Percentiles rank a stretch among this genome's conserved stretches.
These are phyloP conservation scores for Lanius collurio DNA, from an alignment of 2,113 vertebrate species.

Conservation along the genomic window DNA sequence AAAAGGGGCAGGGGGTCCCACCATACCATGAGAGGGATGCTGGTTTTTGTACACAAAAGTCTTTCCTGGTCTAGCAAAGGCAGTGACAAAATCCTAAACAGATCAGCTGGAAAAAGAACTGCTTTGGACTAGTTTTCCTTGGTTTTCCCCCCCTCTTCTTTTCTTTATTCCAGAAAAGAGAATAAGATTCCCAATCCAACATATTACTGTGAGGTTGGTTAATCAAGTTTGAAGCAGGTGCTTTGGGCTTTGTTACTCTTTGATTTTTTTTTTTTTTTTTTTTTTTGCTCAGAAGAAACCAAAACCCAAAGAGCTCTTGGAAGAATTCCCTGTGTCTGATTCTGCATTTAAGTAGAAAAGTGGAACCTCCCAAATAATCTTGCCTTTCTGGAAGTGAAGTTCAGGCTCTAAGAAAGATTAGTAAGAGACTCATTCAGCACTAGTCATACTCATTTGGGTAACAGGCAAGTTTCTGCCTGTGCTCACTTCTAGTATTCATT, in stretches of 20 bases:
- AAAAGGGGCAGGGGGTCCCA: neutral
- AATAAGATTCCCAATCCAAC: neutral
- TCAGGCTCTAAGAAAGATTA: neutral
- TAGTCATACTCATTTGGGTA: conserved; percentile 27
- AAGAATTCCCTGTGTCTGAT: neutral
- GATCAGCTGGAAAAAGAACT: neutral
- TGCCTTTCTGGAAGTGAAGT: conserved; percentile 11
- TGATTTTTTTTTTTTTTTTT: neutral
- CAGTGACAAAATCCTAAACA: neutral
- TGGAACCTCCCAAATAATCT: neutral
- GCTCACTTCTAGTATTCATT: neutral
- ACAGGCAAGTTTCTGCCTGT: conserved; percentile 35
- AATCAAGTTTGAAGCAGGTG: neutral
- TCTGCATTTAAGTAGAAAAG: conserved; percentile 15
- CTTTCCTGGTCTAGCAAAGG: neutral
- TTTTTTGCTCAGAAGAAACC: neutral
- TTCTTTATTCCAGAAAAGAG: neutral
- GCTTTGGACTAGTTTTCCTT: neutral
- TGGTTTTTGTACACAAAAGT: neutral
- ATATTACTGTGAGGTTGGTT: neutral
- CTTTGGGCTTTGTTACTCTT: neutral
- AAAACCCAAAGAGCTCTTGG: neutral
- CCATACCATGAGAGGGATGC: neutral
- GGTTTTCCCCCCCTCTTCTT: accelerated
- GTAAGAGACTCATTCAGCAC: neutral